Evolutionary conservation across 2,797 vertebrate genomes (phyloP).

Genomic region (Melanotaenia trifasciata): DNA sequence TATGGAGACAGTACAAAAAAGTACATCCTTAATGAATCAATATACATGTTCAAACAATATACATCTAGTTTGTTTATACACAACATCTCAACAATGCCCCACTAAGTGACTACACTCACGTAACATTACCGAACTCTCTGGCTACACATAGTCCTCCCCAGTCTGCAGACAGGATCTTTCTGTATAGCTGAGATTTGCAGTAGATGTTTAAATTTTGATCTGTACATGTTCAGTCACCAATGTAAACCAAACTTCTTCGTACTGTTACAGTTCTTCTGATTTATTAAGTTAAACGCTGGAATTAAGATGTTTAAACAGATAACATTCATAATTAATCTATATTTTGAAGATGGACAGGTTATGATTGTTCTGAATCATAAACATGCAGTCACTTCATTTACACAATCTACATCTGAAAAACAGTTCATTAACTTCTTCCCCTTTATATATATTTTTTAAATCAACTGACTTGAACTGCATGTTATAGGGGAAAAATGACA

Average conservation of each 20-base stretch:
- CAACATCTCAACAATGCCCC: constrained; percentile 52
- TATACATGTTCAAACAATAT: constrained; percentile 76
- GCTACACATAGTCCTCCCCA: constrained; percentile 20
- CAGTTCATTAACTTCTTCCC: constrained; percentile 21
- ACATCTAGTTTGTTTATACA: constrained; percentile 70
- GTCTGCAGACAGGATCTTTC: constrained; percentile 14
- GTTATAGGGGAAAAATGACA: constrained; percentile 41
- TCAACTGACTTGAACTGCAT: constrained; percentile 22
- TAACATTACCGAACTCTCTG: constrained; percentile 35
- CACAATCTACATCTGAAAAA: constrained; percentile 27
- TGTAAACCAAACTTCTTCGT: constrained; percentile 31
- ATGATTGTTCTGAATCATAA: constrained; percentile 46
- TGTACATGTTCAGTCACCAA: constrained; percentile 49
- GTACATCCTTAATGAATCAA: constrained; percentile 68
- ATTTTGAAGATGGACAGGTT: constrained; percentile 35
- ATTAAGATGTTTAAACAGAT: constrained; percentile 29
- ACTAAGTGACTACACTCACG: constrained; percentile 35
- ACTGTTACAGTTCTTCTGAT: constrained; percentile 26
- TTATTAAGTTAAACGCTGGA: constrained; percentile 32
- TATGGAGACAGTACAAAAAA: constrained; percentile 78
- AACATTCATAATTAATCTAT: constrained; percentile 44
- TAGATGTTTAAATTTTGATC: constrained; percentile 45
- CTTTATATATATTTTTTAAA: constrained; percentile 15
- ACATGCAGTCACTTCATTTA: constrained; percentile 60
- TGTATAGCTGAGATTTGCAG: constrained; percentile 26